Conservation (phyloP, 2,797 vertebrate species). For the Oophaga sylvatica region DNA sequence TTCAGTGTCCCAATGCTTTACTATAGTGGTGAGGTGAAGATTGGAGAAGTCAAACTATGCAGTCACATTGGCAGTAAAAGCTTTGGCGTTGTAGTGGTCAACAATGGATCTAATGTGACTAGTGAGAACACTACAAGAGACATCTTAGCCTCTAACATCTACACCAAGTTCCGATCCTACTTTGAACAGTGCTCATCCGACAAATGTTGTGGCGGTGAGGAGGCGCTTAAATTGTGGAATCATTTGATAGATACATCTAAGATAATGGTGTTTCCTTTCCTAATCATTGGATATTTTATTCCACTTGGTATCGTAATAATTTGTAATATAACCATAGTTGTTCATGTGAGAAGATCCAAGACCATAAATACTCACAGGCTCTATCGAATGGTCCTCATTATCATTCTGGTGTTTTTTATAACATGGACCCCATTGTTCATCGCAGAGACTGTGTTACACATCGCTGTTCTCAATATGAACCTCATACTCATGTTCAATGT, state of each 20-base stretch:
- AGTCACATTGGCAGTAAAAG: background rate
- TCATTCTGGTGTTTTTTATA: constrained; percentile 30
- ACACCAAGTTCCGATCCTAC: background rate
- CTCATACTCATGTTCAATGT: background rate
- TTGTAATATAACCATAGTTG: constrained; percentile 36
- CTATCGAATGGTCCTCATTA: constrained; percentile 8
- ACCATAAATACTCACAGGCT: constrained; percentile 14
- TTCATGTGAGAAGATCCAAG: constrained; percentile 28
- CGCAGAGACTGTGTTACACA: background rate
- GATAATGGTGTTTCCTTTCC: background rate
- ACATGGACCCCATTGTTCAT: constrained; percentile 39
- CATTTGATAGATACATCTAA: background rate
- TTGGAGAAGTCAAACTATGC: constrained; percentile 1
- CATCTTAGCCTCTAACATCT: background rate
- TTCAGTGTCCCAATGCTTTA: constrained; percentile 14
- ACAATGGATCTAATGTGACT: background rate
- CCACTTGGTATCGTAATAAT: constrained; percentile 31
- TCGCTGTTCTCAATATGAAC: background rate
- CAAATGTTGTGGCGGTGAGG: constrained; percentile 15
- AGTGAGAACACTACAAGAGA: background rate
- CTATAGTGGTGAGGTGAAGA: background rate
- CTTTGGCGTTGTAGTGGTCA: no score
- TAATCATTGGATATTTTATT: constrained; percentile 36
- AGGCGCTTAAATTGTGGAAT: background rate
- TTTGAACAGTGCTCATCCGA: background rate